A percentile compares a stretch with the other conserved stretches of the same genome.
phyloP scores from a whole-genome alignment of 1,140 invertebrate species.

The Pseudomyrmex sp. region DNA sequence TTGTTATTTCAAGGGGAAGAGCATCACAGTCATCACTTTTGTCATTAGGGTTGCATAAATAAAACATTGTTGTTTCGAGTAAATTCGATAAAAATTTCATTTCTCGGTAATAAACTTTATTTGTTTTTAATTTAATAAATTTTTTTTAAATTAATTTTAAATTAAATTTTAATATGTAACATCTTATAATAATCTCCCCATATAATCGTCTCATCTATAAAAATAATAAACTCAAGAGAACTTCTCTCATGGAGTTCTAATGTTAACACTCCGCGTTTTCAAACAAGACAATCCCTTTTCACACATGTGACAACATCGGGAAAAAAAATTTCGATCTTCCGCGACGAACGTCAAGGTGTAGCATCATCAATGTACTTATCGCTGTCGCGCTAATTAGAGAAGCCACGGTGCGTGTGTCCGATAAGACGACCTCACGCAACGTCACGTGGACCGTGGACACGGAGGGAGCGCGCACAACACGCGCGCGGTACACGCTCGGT shows the following conservation, averaged over 20 bases:
- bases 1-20: background rate
- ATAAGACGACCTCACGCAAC: slow-evolving; percentile 69
- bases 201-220: too few relatives aligned
- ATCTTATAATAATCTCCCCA: background rate
- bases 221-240: background rate
- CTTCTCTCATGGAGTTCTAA: background rate
- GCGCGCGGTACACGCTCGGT: slow-evolving; percentile 11
- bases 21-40: too few relatives aligned
- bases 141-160: too few relatives aligned
- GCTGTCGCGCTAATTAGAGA: slow-evolving; percentile 25
- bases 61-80: too few relatives aligned
- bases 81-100: too few relatives aligned
- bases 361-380: background rate
- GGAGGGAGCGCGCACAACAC: background rate
- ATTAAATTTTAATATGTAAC: too few relatives aligned
- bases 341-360: background rate
- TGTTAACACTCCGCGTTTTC: background rate
- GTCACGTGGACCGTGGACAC: slow-evolving; percentile 63
- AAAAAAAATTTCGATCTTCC: slow-evolving; percentile 6
- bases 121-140: too few relatives aligned
- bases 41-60: too few relatives aligned
- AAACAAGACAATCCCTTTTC: slow-evolving; percentile 51
- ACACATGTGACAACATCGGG: slow-evolving; percentile 46
- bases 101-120: too few relatives aligned
- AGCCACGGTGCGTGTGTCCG: slow-evolving; percentile 3